Evolutionary conservation across 2,888 invertebrate species (phyloP).

Genomic region (Calephelis perditalis): DNA sequence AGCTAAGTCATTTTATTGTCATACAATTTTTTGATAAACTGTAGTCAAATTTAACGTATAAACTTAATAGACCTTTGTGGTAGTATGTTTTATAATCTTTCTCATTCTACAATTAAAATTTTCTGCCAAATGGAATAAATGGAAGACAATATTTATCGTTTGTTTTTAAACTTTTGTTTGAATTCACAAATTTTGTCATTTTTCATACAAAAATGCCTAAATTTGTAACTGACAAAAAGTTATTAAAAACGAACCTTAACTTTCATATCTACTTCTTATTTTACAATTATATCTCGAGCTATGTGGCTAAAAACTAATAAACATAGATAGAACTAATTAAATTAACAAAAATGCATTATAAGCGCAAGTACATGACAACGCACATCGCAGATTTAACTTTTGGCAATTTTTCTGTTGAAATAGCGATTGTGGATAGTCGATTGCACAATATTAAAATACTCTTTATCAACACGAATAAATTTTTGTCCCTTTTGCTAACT

Average conservation of each 20-base stretch:
- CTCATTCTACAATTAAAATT: slow-evolving; percentile 67
- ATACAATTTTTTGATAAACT: slow-evolving; percentile 35
- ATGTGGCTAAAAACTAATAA: slow-evolving; percentile 49
- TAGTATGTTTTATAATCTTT: slow-evolving; percentile 46
- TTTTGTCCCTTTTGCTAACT: slow-evolving; percentile 62
- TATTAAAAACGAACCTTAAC: slow-evolving; percentile 12
- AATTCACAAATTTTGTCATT: too few species aligned
- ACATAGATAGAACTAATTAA: slow-evolving; percentile 61
- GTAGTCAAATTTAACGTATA: slow-evolving; percentile 13
- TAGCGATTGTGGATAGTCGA: slow-evolving; percentile 47
- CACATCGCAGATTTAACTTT: slow-evolving; percentile 38
- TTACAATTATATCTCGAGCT: slow-evolving; percentile 25
- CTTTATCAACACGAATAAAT: slow-evolving; percentile 64
- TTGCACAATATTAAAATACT: slow-evolving; percentile 68
- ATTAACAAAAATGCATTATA: slow-evolving; percentile 70
- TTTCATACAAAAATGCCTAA: too few species aligned
- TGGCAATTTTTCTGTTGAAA: slow-evolving; percentile 50
- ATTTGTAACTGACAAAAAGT: too few species aligned
- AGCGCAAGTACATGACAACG: slow-evolving; percentile 38
- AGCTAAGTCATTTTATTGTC: slow-evolving; percentile 58
- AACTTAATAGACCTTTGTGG: slow-evolving; percentile 38
- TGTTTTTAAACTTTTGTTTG: slow-evolving; percentile 35
- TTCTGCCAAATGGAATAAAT: slow-evolving; percentile 65
- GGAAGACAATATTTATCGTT: slow-evolving; percentile 60
- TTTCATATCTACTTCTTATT: slow-evolving; percentile 30